phyloP scores from a whole-genome alignment of 2,888 invertebrate genomes.

The Drosophila aldrichi region DNA sequence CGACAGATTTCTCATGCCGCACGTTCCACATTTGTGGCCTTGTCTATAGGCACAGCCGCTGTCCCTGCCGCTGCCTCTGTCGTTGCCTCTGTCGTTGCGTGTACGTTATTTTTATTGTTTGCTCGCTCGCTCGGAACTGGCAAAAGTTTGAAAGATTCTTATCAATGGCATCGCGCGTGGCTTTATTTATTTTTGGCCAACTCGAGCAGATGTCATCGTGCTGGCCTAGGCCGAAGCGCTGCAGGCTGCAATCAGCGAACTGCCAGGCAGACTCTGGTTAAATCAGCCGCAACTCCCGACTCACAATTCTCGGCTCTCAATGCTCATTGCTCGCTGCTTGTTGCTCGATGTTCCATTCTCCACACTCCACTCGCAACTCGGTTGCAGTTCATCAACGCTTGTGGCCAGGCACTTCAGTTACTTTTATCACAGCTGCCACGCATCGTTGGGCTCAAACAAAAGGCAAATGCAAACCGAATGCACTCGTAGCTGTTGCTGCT shows the following conservation, averaged over 20 bases:
- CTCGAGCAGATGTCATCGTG: constrained; percentile 33
- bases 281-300: constrained; percentile 25
- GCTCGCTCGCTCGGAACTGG: constrained; percentile 20
- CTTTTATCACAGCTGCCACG: constrained; percentile 76
- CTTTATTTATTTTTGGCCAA: constrained; percentile 58
- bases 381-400: constrained; percentile 55
- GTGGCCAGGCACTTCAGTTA: constrained; percentile 58
- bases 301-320: not conserved
- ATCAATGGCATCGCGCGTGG: constrained; percentile 42
- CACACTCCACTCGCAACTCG: constrained; percentile 11
- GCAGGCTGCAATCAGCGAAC: constrained; percentile 26
- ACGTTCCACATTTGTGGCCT: constrained; percentile 25
- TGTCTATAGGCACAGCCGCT: constrained; percentile 14
- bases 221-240: not conserved
- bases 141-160: constrained; percentile 35
- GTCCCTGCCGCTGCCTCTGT: constrained; percentile 14
- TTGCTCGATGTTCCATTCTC: not conserved
- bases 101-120: constrained; percentile 65
- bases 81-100: constrained; percentile 36
- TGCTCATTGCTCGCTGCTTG: not conserved
- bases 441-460: constrained; percentile 75
- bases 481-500: constrained; percentile 34
- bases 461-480: constrained; percentile 62
- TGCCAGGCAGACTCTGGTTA: constrained; percentile 6
- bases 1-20: constrained; percentile 22